Base-by-base conservation (phyloP, 2,888 invertebrate species). In the Trachelus iudaicus region DNA sequence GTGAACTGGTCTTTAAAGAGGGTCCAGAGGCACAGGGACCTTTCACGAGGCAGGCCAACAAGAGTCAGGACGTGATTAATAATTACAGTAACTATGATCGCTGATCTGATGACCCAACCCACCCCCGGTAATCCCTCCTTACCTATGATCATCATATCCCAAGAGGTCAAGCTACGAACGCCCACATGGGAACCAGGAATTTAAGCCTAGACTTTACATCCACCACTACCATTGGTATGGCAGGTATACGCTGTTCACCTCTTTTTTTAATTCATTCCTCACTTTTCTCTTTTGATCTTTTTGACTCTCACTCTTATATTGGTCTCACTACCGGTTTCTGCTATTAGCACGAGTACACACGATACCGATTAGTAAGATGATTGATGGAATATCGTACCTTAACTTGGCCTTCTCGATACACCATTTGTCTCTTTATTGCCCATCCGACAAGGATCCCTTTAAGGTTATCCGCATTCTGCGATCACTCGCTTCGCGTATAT, bases 81-180 rank as follows among this genome's bases (percentile, higher is more conserved):
- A 87, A 87, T 87, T 86, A 85, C 82, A 75, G 78, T 80, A 85
- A 84, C 86, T 85, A 85, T 84, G 87, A 88, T 89, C 86, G 84
- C 84, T 87, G 87, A 88, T 87, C 87, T 86, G 88, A 87, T 89
- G 88, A 89, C 87, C 87, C 86, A 85, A 82, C 84, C 82, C 85
- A 85, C 85, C 85, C 40, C 37, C 40, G 15, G 40, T 40, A 40
- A 40, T 40, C 40, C 40, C 40, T 40, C 40, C 40, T 6, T 40
- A 15, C 40, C 40, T 40, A 40, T 40, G 40, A 40, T 40, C 40
- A 40, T 40, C 40, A 40, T 40, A 85, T 85, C 84, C 82, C 81
- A 79, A 81, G 82, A 83, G 87, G 86, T 87, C 86, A 84, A 86
- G 81, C 84, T 80, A 83, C 83, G 81, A 83, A 86, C 85, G 85